Evolutionary conservation across 2,888 invertebrate species (phyloP), one percentile per base, ranked within the genome.

Genomic region (Melanostoma mellinum): DNA sequence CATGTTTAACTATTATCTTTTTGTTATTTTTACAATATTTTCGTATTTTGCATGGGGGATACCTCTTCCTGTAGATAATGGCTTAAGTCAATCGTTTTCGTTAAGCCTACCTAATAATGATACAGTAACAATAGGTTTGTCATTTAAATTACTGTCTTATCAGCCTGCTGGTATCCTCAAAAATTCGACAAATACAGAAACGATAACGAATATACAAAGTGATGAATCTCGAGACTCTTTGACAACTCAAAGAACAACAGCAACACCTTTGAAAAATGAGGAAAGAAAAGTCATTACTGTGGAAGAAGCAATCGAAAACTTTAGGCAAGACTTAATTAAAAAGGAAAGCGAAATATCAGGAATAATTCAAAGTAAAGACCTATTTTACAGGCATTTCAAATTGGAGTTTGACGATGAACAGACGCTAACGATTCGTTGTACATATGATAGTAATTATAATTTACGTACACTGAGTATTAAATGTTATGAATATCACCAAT

Each of bases 271-370:
- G 44, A 75, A 61, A 9, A 20, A 20, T 20, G 20, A 32, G 9
- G 53, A 74, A 46, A 46, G 40, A 3, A 74, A 65, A 50, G 58
- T 42, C 52, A 60, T 76, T 30, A 48, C 72, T 44, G 72, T 76
- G 38, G 76, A 72, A 32, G 81, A 81, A 38, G 72, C 76, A 4
- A 84, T 75, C 48, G 85, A 85, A 55, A 78, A 69, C 30, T 85
- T 85, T 71, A 74, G 78, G 74, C 69, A 78, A 78, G 74, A 78
- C 53, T 71, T 84, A 38, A 69, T 84, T 32, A 55, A 56, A 35
- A 84, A 84, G 53, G 84, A 78, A 38, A 61, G 48, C 10, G 69
- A 78, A 53, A 84, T 84, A 65, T 68, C 78, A 48, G 82, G 73
- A 53, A 75, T 75, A 35, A 82, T 82, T 76, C 76, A 82, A 67